phyloP scores from a whole-genome alignment of 2,113 vertebrate genomes.

The Triplophysa tibetana region DNA sequence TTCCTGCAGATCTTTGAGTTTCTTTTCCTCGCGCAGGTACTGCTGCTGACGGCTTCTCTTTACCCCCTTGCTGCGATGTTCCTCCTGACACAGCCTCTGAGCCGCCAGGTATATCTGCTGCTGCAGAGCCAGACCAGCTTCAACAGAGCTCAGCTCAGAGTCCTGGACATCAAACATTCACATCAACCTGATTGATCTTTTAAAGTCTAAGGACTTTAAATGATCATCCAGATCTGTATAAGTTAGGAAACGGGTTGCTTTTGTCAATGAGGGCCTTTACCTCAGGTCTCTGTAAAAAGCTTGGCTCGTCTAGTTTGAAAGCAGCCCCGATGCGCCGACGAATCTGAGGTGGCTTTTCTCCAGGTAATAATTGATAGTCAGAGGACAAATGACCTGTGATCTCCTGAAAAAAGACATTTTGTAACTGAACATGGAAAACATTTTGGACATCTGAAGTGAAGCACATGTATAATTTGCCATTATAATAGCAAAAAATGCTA shows the following conservation, averaged over 20 bases:
- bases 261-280: constrained; percentile 62
- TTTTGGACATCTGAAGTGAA: not conserved
- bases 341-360: constrained; percentile 84
- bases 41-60: constrained; percentile 78
- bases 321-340: constrained; percentile 83
- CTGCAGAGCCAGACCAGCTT: constrained; percentile 84
- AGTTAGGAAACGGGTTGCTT: too few species aligned
- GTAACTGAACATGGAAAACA: not conserved
- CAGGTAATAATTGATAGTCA: constrained; percentile 84
- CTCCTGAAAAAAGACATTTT: constrained; percentile 72
- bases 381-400: constrained; percentile 81
- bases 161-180: constrained; percentile 66
- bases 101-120: constrained; percentile 85
- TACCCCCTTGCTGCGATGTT: constrained; percentile 77
- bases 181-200: not conserved
- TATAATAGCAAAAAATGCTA: not conserved
- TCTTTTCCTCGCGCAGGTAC: constrained; percentile 78
- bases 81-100: constrained; percentile 77
- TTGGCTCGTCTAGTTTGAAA: constrained; percentile 84
- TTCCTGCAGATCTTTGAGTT: constrained; percentile 81
- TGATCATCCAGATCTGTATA: too few species aligned
- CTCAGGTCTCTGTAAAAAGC: constrained; percentile 70
- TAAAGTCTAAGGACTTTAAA: not conserved
- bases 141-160: constrained; percentile 75
- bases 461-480: not conserved